Evolutionary conservation across 2,113 vertebrate genomes (phyloP), one percentile per base, ranked within the genome.

Genomic region (Bos indicus): DNA sequence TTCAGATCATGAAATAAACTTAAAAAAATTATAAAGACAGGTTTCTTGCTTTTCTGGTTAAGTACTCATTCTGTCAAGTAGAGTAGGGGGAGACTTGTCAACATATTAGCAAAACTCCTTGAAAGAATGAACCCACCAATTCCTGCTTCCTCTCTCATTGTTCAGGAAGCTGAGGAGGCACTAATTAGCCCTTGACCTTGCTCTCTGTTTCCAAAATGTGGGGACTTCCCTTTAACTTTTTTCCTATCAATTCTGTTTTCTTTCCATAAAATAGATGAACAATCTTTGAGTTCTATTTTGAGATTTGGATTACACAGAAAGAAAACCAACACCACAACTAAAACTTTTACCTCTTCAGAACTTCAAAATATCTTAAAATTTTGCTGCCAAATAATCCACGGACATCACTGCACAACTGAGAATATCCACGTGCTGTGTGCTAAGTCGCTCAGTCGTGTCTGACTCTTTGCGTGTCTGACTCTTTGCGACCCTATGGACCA

Each of bases 271-370:
- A 52, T 21, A 78, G 36, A 56, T 64, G 62, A 91, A 74, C 48
- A 59, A 78, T 60, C 48, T 82, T 56, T 91, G 92, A 87, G 30
- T 28, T 59, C 36, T 52, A 84, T n/a, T 90, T 81, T 71, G 56
- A 93, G 28, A 95, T 5, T 6, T 46, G 28, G 23, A 46, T 82
- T 93, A 86, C 77, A 94, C 10, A 89, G 54, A 93, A 97, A 91
- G 52, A 74, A 85, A 16, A 57, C 25, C 84, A 87, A 77, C 51
- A 85, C 56, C 56, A 87, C 6, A 94, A 88, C 11, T 14, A 74
- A 95, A 92, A 43, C 16, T 74, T 95, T 82, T 52, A 88, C 46
- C 25, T 96, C 43, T 90, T 88, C 51, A 88, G 28, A 95, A 85
- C 30, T 28, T 90, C 21, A 96, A 91, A 93, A 87, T 64, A 89